Conservation (phyloP, 2,113 vertebrate genomes). For the Odocoileus virginianus region DNA sequence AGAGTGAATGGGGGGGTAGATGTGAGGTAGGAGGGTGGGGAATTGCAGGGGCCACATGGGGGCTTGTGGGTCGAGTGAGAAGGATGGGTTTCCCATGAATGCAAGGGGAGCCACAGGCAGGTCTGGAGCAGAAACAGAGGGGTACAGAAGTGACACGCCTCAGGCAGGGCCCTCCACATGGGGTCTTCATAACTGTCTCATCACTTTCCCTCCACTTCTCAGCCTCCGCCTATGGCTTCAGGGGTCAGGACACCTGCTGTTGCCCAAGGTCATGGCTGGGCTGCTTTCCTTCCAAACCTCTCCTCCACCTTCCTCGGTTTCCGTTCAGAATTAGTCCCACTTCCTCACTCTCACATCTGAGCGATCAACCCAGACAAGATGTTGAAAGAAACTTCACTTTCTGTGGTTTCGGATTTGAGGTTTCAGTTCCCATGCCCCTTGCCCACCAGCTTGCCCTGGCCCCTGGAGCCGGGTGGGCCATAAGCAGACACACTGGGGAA, state of each 20-base stretch:
- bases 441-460: background rate
- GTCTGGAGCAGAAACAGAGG: background rate
- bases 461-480: background rate
- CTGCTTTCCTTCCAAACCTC: background rate
- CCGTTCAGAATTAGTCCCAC: background rate
- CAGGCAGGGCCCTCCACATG: background rate
- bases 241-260: background rate
- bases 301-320: background rate
- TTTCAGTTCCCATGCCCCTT: slow-evolving; percentile 7
- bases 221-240: background rate
- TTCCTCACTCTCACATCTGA: background rate
- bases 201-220: background rate
- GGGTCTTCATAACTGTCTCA: background rate
- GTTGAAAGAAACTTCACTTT: background rate
- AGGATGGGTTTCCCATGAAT: background rate
- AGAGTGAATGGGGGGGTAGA: background rate
- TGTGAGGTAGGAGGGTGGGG: background rate
- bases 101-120: background rate
- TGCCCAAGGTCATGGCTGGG: background rate
- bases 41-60: background rate
- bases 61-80: background rate
- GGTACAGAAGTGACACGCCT: fast-evolving
- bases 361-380: background rate
- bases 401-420: background rate
- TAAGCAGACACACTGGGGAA: background rate